Evolutionary conservation across 1,140 invertebrate species (phyloP), one percentile per base, ranked within the genome.

Genomic region (Drosophila subpulchrella): DNA sequence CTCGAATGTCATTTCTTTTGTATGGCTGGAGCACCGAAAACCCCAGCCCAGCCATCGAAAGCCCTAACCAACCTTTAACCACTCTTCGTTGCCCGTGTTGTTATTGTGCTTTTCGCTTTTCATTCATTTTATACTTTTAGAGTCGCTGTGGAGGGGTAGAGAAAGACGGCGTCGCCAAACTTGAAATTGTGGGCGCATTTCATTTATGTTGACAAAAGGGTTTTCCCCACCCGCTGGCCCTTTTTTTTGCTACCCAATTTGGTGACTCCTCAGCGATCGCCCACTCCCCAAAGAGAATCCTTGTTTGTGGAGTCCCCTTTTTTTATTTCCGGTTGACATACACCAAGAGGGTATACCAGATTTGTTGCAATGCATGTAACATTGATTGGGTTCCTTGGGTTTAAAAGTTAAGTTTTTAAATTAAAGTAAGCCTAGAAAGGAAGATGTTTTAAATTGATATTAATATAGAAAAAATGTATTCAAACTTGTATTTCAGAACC

Each of bases 141-240:
- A 62, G 54, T 39, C 75, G 66, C 63, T 44, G 27, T n/a, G 34
- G 32, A 4, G 27, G 39, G 39, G n/a, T 5, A 15, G 38, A n/a
- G 38, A 1, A 17, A 30, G 32, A 30, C 46, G 57, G 32, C 62
- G 65, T 79, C 79, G 75, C 74, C 79, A 89, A 88, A 88, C 84
- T 89, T 75, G 80, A 89, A 81, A 84, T 84, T 88, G 84, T 88
- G 84, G 83, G 84, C 84, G 84, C 80, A 80, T 81, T 88, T 88
- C 84, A 88, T 88, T 88, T 89, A 72, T 88, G 84, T 88, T 88
- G 84, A 88, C 84, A 88, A 88, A 89, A 89, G 80, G 70, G 76
- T 61, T 88, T 76, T 77, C 63, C 51, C 42, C 65, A 5, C 34
- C 58, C 42, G 39, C 15, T 42, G 38, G 27, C 63, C 30, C 46